Conservation (phyloP, 2,797 vertebrate genomes). For the Eulemur coronatus region DNA sequence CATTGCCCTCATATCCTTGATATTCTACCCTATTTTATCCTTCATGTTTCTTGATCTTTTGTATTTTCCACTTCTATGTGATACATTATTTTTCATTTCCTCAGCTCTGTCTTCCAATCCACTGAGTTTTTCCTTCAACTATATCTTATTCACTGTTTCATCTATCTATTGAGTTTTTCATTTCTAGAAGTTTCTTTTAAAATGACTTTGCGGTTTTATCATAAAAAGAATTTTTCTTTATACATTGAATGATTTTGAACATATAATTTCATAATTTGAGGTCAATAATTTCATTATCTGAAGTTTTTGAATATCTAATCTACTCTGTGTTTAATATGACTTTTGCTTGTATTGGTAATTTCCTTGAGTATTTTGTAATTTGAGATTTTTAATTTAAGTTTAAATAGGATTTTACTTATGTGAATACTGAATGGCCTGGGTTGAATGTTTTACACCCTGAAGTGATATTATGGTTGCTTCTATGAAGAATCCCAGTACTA, state of each 20-base stretch:
- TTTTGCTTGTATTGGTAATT: neutral
- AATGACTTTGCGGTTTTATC: neutral
- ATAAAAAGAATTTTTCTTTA: neutral
- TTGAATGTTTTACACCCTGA: neutral
- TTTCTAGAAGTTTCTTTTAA: neutral
- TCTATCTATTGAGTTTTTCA: neutral
- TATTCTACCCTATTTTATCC: neutral
- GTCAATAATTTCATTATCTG: neutral
- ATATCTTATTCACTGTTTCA: neutral
- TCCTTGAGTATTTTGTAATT: neutral
- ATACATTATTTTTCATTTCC: neutral
- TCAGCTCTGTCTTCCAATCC: neutral
- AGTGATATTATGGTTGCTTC: constrained; percentile 8
- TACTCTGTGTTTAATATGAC: neutral
- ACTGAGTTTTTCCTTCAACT: neutral
- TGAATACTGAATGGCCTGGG: neutral
- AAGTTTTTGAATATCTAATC: neutral
- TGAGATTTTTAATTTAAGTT: neutral
- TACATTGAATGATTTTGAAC: neutral
- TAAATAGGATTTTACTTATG: neutral
- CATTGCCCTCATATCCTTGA: neutral
- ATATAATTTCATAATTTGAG: neutral
- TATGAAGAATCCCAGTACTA: neutral
- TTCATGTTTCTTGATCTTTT: neutral
- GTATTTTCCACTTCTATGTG: neutral